Evolutionary conservation across 2,888 invertebrate genomes (phyloP).

Genomic region (Xestia rhomboidea): DNA sequence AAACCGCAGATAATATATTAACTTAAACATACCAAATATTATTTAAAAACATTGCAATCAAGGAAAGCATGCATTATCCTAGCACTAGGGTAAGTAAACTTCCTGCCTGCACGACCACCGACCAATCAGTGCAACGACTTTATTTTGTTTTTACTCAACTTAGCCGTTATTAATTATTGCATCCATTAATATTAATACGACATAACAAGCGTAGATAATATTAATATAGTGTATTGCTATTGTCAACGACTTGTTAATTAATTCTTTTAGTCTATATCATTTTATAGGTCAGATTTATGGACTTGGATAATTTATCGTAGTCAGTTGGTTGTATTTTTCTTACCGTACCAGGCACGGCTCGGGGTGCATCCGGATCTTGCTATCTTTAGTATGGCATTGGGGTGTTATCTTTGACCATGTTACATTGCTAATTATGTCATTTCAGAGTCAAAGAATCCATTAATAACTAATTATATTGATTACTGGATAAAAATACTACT

Average conservation of each 20-base stretch:
- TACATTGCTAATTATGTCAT: background rate
- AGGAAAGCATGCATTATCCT: background rate
- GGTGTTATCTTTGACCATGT: slow-evolving; percentile 10
- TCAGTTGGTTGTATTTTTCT: slow-evolving; percentile 22
- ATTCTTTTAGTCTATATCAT: slow-evolving; percentile 55
- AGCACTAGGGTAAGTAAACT: slow-evolving; percentile 1
- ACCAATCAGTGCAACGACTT: slow-evolving; percentile 17
- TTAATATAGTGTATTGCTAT: slow-evolving; percentile 35
- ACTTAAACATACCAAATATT: no score
- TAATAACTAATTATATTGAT: no score
- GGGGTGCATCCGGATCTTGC: slow-evolving; percentile 1
- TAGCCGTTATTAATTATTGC: slow-evolving; percentile 46
- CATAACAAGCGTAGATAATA: slow-evolving; percentile 46
- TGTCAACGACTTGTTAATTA: slow-evolving; percentile 59
- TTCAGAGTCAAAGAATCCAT: background rate
- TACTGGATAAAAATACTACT: no score
- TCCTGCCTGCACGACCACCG: background rate
- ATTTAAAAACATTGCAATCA: slow-evolving; percentile 7
- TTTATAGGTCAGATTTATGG: slow-evolving; percentile 44
- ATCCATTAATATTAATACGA: slow-evolving; percentile 46
- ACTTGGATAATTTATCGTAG: slow-evolving; percentile 28
- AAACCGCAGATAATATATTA: no score
- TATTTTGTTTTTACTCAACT: slow-evolving; percentile 39
- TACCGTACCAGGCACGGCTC: slow-evolving; percentile 51
- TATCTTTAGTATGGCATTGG: slow-evolving; percentile 16